phyloP scores from a whole-genome alignment of 2,888 invertebrate species.

The Graphium colonna region DNA sequence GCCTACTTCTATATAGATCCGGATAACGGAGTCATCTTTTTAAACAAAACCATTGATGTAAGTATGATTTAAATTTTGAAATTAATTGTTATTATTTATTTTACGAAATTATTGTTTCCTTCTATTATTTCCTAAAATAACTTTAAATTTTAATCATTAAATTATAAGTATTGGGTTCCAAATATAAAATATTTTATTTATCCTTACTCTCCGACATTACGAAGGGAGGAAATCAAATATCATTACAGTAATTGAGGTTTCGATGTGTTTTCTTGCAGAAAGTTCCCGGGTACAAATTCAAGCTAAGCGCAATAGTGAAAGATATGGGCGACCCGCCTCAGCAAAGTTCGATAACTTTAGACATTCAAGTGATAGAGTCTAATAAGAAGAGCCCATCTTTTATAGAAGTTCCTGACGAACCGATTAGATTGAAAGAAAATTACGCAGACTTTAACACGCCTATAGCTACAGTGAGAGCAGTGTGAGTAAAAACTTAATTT shows the following conservation, averaged over 20 bases:
- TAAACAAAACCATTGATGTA: constrained; percentile 83
- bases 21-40: constrained; percentile 90
- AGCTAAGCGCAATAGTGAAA: constrained; percentile 86
- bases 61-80: too few species aligned
- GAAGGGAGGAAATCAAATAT: constrained; percentile 21
- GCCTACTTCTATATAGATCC: constrained; percentile 90
- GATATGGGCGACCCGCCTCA: constrained; percentile 86
- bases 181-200: constrained; percentile 22
- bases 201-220: constrained; percentile 22
- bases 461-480: constrained; percentile 85
- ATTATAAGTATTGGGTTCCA: too few species aligned
- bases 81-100: too few species aligned
- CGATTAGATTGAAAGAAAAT: constrained; percentile 86
- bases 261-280: constrained; percentile 62
- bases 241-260: constrained; percentile 22
- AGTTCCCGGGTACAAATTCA: constrained; percentile 82
- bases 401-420: constrained; percentile 78
- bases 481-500: constrained; percentile 72
- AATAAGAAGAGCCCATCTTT: constrained; percentile 91
- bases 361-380: constrained; percentile 92
- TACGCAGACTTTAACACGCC: constrained; percentile 85
- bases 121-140: not conserved
- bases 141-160: not conserved
- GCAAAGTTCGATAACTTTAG: constrained; percentile 87
- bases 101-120: not conserved